Conservation (phyloP, 2,888 invertebrate species). For the Selenia dentaria region DNA sequence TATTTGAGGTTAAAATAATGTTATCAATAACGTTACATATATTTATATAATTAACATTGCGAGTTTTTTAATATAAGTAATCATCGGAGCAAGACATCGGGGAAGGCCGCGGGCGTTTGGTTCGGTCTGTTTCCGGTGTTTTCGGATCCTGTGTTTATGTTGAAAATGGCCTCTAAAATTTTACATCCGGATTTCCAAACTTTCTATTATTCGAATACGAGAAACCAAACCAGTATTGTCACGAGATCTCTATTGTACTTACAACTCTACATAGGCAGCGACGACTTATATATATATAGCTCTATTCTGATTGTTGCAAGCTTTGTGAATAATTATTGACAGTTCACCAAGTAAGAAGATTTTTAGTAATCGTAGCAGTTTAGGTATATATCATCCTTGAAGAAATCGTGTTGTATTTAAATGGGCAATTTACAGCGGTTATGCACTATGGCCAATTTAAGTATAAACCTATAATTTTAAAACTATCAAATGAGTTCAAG, state of each 20-base stretch:
- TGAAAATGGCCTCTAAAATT: conserved; percentile 27
- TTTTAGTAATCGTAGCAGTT: conserved; percentile 32
- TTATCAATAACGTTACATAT: too few species aligned
- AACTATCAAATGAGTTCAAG: too few species aligned
- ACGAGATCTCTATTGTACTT: background rate
- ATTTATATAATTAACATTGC: conserved; percentile 20
- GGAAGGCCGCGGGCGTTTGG: conserved; percentile 57
- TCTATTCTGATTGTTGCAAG: too few species aligned
- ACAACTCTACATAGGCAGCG: too few species aligned
- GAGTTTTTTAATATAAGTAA: conserved; percentile 44
- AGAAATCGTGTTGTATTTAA: conserved; percentile 64
- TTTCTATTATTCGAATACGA: conserved; percentile 24
- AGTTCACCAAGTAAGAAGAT: conserved; percentile 9
- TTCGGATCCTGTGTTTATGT: conserved; percentile 35
- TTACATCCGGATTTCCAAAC: conserved; percentile 29
- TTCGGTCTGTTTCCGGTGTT: conserved; percentile 55
- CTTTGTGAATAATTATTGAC: conserved; percentile 6
- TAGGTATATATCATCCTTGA: conserved; percentile 67
- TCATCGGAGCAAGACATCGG: conserved; percentile 51
- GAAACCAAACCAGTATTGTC: conserved; percentile 1
- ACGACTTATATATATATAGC: too few species aligned
- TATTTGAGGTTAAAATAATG: too few species aligned
- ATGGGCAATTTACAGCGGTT: conserved; percentile 62
- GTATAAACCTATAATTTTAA: too few species aligned
- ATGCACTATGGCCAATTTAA: conserved; percentile 53